These are phyloP conservation scores for Galerucella calmariensis DNA, from an alignment of 2,888 invertebrate genomes.

Conservation along the genomic window DNA sequence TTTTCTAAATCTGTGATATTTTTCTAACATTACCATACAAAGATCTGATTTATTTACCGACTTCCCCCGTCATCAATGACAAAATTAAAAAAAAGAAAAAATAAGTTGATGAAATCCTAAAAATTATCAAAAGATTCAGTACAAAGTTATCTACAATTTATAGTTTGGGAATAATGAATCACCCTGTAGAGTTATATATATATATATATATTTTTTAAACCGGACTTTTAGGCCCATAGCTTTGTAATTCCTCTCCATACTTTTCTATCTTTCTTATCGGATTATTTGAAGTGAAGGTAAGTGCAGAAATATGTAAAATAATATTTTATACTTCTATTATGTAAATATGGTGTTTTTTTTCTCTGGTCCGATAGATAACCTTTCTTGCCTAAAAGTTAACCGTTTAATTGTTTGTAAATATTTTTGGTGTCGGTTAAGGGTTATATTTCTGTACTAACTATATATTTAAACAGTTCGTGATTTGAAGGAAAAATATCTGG, in stretches of 20 bases:
- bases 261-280: not conserved
- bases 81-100: not conserved
- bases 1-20: slow-evolving; percentile 35
- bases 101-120: not conserved
- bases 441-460: not conserved
- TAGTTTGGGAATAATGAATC: no score
- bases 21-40: slow-evolving; percentile 25
- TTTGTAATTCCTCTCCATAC: no score
- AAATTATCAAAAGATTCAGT: not conserved
- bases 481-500: slow-evolving; percentile 5
- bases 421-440: slow-evolving; percentile 3
- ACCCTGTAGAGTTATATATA: not conserved
- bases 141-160: no score
- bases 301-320: not conserved
- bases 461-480: not conserved
- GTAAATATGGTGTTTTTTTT: not conserved
- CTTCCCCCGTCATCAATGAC: not conserved
- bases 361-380: not conserved
- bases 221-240: no score
- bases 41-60: slow-evolving; percentile 26
- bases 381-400: slow-evolving; percentile 7
- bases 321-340: not conserved
- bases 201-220: not conserved
- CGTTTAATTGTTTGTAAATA: not conserved
- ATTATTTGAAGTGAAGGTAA: slow-evolving; percentile 20